A percentile compares a stretch with the other conserved stretches of the same genome.
phyloP scores from a whole-genome alignment of 2,113 vertebrate genomes.

The Hippocampus abdominalis region DNA sequence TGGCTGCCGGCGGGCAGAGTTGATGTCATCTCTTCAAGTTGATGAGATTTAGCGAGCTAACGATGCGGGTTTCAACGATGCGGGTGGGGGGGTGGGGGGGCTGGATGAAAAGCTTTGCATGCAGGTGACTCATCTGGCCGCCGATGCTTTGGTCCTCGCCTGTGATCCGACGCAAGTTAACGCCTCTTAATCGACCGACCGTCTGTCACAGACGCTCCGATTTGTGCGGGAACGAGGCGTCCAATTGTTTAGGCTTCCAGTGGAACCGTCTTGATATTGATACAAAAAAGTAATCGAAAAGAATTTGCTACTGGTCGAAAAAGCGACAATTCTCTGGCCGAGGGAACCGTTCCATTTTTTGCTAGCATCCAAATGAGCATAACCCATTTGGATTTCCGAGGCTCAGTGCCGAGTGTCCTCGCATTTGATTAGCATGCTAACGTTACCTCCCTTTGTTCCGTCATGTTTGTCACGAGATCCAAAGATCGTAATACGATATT shows the following conservation, averaged over 20 bases:
- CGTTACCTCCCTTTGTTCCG: no score
- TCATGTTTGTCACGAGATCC: no score
- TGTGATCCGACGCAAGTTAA: constrained; percentile 17
- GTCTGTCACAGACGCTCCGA: neutral
- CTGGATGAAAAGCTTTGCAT: constrained; percentile 21
- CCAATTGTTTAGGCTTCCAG: neutral
- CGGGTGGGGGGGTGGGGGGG: neutral
- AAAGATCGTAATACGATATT: no score
- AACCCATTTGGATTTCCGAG: no score
- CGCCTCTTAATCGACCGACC: neutral
- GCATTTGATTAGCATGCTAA: no score
- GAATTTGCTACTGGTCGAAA: no score
- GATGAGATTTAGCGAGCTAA: constrained; percentile 49
- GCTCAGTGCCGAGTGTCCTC: no score
- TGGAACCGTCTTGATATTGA: no score
- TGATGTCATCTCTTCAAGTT: constrained; percentile 61
- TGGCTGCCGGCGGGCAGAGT: constrained; percentile 41
- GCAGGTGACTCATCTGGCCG: neutral
- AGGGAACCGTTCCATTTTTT: no score
- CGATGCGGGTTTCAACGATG: constrained; percentile 21
- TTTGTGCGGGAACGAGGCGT: neutral
- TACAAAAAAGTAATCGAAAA: no score
- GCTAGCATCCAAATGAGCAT: no score
- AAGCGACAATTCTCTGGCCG: no score
- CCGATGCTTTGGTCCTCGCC: neutral